Conservation (phyloP, 2,797 vertebrate genomes). For the Megaceryle alcyon region DNA sequence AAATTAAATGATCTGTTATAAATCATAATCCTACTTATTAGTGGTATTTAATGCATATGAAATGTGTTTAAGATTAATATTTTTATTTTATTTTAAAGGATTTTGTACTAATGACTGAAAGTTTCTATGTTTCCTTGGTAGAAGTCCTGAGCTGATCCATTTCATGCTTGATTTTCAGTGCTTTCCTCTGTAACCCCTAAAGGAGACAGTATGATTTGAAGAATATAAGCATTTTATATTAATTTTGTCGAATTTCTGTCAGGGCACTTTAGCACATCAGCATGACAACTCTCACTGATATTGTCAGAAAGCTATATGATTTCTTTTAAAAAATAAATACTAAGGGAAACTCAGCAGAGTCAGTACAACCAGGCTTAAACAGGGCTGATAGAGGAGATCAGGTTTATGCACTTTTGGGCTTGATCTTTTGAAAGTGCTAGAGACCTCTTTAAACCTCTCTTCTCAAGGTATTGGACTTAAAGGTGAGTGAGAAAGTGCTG, state of each 20-base stretch:
- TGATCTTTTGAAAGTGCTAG: background rate
- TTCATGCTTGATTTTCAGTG: conserved; percentile 1
- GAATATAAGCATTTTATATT: conserved; percentile 22
- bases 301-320: background rate
- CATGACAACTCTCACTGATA: conserved; percentile 11
- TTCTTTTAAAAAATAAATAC: background rate
- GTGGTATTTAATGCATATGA: background rate
- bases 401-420: background rate
- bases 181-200: conserved; percentile 32
- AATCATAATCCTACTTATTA: background rate
- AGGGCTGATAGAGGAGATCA: background rate
- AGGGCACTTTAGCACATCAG: conserved; percentile 18
- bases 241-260: conserved; percentile 41
- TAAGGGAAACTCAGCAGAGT: background rate
- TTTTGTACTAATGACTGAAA: background rate
- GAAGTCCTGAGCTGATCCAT: background rate
- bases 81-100: background rate
- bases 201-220: conserved; percentile 21
- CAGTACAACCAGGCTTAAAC: background rate
- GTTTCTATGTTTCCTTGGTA: background rate
- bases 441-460: background rate
- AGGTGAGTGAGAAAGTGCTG: background rate
- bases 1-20: background rate
- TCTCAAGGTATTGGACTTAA: background rate
- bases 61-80: background rate